Evolutionary conservation across 2,113 vertebrate species (phyloP).

Genomic region (Indri indri): DNA sequence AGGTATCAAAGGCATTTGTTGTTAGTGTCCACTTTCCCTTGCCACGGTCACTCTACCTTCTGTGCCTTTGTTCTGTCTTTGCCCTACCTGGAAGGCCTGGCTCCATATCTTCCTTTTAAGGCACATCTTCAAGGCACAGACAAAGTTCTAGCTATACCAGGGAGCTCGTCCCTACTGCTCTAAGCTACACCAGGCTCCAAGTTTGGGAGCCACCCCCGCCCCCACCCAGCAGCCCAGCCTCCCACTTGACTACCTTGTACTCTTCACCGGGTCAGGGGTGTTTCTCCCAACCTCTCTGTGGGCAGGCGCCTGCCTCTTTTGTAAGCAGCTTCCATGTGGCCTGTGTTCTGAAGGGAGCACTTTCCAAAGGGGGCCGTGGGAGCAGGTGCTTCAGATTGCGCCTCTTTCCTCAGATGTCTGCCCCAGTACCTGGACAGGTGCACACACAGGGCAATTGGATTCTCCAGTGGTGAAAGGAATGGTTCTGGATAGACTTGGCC

Average conservation of each 20-base stretch:
- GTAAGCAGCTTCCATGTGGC: neutral
- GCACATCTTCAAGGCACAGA: neutral
- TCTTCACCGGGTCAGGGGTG: neutral
- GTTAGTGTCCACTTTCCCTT: neutral
- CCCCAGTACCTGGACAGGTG: neutral
- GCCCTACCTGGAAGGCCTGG: neutral
- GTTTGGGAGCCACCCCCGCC: neutral
- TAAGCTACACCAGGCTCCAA: neutral
- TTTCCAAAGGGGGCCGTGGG: neutral
- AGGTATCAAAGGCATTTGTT: neutral
- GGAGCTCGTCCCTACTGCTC: neutral
- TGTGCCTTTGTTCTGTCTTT: neutral
- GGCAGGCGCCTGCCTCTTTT: neutral
- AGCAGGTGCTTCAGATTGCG: neutral
- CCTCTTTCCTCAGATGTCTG: neutral
- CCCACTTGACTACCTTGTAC: neutral
- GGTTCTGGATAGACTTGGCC: constrained; percentile 14
- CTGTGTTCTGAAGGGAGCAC: neutral
- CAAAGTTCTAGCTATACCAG: neutral
- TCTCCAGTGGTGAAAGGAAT: neutral
- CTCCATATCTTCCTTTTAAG: neutral
- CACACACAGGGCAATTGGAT: neutral
- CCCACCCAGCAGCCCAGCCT: neutral
- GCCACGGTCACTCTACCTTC: neutral
- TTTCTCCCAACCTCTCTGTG: neutral